Evolutionary conservation across 2,797 vertebrate genomes (phyloP), one percentile per base, ranked within the genome.

Genomic region (Decapterus maruadsi): DNA sequence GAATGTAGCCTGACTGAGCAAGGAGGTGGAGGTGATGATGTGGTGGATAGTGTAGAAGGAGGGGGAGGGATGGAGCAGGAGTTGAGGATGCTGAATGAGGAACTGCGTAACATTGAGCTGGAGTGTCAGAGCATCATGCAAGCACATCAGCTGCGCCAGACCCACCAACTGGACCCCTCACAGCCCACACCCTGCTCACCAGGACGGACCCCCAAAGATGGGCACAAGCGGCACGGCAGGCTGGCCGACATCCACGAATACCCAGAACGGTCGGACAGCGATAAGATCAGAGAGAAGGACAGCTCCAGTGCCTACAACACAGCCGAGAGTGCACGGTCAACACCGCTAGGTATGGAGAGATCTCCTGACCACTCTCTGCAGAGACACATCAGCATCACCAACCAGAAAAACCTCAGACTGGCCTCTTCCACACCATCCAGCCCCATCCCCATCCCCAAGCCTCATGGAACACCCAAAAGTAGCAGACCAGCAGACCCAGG

Each of bases 101-200:
- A 99, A 72, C 93, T 99, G 20, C 94, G 96, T 56, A 99, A 92
- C 83, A 99, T 99, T 78, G 98, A 99, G 86, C 95, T 97, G 0
- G 97, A 99, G 83, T 99, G 98, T 89, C 97, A 99, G 92, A 99
- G 94, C 78, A 99, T 99, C 91, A 99, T 99, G 97, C 96, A 97
- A 85, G 96, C 97, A 8, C 97, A 99, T 84, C 94, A 92, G 58
- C 95, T 97, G 56, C 96, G 96, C 75, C 96, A 96, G 78, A 90
- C 85, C 75, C 95, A 94, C 60, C 93, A 95, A 20, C 92, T 93
- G 6, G 87, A 91, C 7, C 61, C 81, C 17, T 75, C 81, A 0
- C 82, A 86, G 26, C n/a, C 85, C 0, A 1, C 16, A 0, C 62
- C 82, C 16, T 69, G 68, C 46, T 92, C 93, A 34, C 81, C 89